phyloP scores from a whole-genome alignment of 2,113 vertebrate genomes.

The Eurypyga helias region DNA sequence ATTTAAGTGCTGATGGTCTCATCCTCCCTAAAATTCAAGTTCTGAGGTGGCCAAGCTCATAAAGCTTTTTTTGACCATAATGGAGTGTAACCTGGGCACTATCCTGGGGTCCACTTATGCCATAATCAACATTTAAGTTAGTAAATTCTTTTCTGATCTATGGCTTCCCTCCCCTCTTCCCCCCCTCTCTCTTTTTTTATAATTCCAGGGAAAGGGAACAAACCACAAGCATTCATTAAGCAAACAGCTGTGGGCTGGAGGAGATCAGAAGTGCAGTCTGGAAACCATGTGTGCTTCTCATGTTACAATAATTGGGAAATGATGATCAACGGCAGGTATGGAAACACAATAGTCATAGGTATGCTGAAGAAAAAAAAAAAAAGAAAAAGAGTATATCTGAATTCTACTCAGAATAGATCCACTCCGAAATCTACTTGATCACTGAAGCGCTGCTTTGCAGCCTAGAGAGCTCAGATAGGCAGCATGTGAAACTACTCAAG shows the following conservation, averaged over 20 bases:
- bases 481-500: slow-evolving; percentile 54
- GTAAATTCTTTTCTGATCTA: slow-evolving; percentile 47
- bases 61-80: slow-evolving; percentile 26
- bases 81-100: slow-evolving; percentile 21
- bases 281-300: slow-evolving; percentile 70
- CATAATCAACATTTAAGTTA: slow-evolving; percentile 12
- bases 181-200: not conserved
- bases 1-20: slow-evolving; percentile 34
- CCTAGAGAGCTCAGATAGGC: not conserved
- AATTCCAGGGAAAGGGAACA: slow-evolving; percentile 60
- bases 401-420: slow-evolving; percentile 17
- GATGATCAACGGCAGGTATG: slow-evolving; percentile 62
- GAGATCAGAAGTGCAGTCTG: slow-evolving; percentile 49
- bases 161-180: not conserved
- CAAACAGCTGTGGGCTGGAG: slow-evolving; percentile 57
- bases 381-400: not conserved
- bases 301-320: slow-evolving; percentile 69
- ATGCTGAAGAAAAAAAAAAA: not conserved
- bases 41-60: slow-evolving; percentile 14
- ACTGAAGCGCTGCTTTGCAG: not conserved
- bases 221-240: slow-evolving; percentile 66
- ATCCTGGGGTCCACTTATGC: not conserved
- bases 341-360: slow-evolving; percentile 58
- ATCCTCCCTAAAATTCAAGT: not conserved
- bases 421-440: slow-evolving; percentile 29